Evolutionary conservation across 2,113 vertebrate genomes (phyloP).

Genomic region (Cyprinodon variegatus): DNA sequence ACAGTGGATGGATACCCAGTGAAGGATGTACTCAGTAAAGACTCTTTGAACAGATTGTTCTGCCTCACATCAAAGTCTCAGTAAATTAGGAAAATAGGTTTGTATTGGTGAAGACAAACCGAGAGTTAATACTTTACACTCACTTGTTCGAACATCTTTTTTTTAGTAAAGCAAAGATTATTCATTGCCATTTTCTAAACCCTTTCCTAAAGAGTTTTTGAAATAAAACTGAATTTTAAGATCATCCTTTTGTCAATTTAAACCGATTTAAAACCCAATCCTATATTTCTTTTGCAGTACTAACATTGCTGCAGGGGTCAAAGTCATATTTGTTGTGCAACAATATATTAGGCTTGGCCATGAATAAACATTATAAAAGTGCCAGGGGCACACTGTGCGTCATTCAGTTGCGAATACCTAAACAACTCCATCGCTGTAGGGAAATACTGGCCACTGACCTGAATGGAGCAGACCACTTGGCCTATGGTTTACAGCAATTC

Average conservation of each 20-base stretch:
- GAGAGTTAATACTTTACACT: neutral
- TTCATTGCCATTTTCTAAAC: neutral
- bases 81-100: constrained; percentile 19
- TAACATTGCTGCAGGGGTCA: neutral
- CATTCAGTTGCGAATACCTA: neutral
- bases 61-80: constrained; percentile 49
- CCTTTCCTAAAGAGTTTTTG: neutral
- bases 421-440: neutral
- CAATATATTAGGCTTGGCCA: no score
- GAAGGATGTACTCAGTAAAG: constrained; percentile 63
- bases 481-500: neutral
- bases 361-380: no score
- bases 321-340: neutral
- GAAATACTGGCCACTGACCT: neutral
- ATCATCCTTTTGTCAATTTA: neutral
- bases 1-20: constrained; percentile 64
- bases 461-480: neutral
- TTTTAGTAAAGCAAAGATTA: neutral
- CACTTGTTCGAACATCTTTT: neutral
- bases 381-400: neutral
- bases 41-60: constrained; percentile 63
- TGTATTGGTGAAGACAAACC: neutral
- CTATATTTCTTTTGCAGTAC: neutral
- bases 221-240: neutral
- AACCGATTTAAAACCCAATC: neutral